phyloP scores from a whole-genome alignment of 2,113 vertebrate genomes.

The Corydoras maculifer region DNA sequence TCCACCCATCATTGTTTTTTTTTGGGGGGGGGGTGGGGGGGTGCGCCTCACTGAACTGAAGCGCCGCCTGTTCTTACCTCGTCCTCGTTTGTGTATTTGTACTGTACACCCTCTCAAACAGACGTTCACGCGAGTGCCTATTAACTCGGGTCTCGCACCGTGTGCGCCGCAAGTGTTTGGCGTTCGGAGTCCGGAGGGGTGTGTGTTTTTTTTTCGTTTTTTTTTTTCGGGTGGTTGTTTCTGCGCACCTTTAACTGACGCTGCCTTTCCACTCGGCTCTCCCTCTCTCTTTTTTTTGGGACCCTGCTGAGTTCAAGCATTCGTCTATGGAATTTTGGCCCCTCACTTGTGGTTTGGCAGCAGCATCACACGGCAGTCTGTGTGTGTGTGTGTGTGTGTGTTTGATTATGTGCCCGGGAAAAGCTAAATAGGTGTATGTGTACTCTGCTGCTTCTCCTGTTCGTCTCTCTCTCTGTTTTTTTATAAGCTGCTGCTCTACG shows the following conservation, averaged over 20 bases:
- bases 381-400: conserved; percentile 29
- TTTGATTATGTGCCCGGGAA: conserved; percentile 7
- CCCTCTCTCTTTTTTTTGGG: conserved; percentile 46
- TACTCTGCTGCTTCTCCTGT: conserved; percentile 9
- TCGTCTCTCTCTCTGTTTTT: conserved; percentile 14
- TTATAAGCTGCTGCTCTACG: conserved; percentile 74
- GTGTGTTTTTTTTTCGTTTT: no score
- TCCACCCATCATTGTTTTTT: no score
- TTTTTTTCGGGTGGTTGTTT: conserved; percentile 12
- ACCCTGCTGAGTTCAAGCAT: conserved; percentile 66
- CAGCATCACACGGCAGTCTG: conserved; percentile 68
- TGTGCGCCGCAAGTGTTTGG: neutral
- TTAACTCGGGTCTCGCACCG: neutral
- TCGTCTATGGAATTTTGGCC: conserved; percentile 76
- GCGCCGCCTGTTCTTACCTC: neutral
- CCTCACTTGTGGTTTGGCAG: conserved; percentile 80
- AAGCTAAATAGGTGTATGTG: conserved; percentile 14
- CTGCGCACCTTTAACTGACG: conserved; percentile 49
- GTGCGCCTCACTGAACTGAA: neutral
- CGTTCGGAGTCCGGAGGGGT: neutral
- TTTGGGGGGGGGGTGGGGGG: no score
- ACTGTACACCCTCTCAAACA: neutral
- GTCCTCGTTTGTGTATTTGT: neutral
- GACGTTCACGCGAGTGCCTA: neutral
- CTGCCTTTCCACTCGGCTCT: conserved; percentile 52